Evolutionary conservation across 2,888 invertebrate species (phyloP), one percentile per base, ranked within the genome.

Genomic region (Agonopterix subpropinquella): DNA sequence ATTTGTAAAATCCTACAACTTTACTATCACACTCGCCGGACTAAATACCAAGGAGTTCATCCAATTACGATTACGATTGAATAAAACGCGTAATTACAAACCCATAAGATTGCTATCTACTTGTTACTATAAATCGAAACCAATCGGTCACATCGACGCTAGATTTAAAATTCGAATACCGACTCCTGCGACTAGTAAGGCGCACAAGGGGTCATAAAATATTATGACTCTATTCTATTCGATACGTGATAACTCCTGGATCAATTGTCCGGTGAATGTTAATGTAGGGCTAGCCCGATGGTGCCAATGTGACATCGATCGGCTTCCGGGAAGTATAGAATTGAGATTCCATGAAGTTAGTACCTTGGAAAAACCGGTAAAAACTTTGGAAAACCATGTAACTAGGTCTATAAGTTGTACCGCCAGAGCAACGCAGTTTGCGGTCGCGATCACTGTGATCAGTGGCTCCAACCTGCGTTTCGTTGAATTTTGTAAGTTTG

Each of bases 171-270:
- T 86, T 83, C 86, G 85, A 80, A 73, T 78, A 76, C 69, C 73
- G 78, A 70, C 66, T 64, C 64, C 61, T 49, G 62, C 70, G 65
- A 73, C 86, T 59, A 70, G 84, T 86, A 88, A 77, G 87, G 87
- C 77, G 79, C 70, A 88, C 88, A 88, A 88, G 86, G 78, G 88
- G 74, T 86, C 78, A 77, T 88, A 80, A 88, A 88, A 86, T 80
- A 84, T 88, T 82, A 88, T 83, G 71, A 76, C 71, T 85, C 87
- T 80, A 88, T 88, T 88, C 85, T 87, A 85, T 88, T 85, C 80
- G 76, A 75, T 84, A 88, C 88, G 88, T 88, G 86, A 81, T 84
- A 77, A 81, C 77, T 81, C 80, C 77, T 73, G 79, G 77, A 77
- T 76, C 77, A 80, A 77, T 70, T 82, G 82, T 75, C 72, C 70